These are phyloP conservation scores for Ichneumon xanthorius DNA, from an alignment of 2,888 invertebrate genomes.

Conservation along the genomic window DNA sequence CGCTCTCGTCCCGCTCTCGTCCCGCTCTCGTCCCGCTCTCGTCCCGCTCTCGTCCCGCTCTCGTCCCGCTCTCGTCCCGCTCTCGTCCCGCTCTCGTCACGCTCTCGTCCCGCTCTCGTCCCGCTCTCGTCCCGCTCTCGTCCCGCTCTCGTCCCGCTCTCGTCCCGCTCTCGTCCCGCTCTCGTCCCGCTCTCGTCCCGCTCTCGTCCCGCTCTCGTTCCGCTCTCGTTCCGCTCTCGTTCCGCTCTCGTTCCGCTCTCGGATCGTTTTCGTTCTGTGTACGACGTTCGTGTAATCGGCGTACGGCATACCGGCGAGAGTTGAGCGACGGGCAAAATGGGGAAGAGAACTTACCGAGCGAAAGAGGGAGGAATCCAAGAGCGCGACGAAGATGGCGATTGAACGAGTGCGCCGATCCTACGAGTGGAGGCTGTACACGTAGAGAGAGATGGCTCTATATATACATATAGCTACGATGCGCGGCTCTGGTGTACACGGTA, in stretches of 20 bases:
- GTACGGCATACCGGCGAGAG: slow-evolving; percentile 59
- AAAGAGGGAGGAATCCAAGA: slow-evolving; percentile 43
- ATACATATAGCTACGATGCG: slow-evolving; percentile 16
- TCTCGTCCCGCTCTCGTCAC: too few relatives aligned
- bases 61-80: too few relatives aligned
- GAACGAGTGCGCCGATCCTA: slow-evolving; percentile 63
- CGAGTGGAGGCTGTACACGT: slow-evolving; percentile 59
- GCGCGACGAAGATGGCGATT: slow-evolving; percentile 36
- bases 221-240: background rate
- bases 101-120: too few relatives aligned
- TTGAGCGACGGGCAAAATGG: slow-evolving; percentile 44
- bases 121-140: too few relatives aligned
- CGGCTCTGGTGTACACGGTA: background rate
- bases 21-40: too few relatives aligned
- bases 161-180: slow-evolving; percentile 1
- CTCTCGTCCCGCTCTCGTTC: background rate
- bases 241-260: background rate
- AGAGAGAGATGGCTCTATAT: slow-evolving; percentile 42
- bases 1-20: too few relatives aligned
- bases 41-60: too few relatives aligned
- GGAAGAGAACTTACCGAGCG: slow-evolving; percentile 55
- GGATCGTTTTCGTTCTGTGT: slow-evolving; percentile 20
- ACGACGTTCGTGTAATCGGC: slow-evolving; percentile 61
- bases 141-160: background rate
- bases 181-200: background rate